Conservation (phyloP, 2,797 vertebrate species). For the Perodicticus potto region DNA sequence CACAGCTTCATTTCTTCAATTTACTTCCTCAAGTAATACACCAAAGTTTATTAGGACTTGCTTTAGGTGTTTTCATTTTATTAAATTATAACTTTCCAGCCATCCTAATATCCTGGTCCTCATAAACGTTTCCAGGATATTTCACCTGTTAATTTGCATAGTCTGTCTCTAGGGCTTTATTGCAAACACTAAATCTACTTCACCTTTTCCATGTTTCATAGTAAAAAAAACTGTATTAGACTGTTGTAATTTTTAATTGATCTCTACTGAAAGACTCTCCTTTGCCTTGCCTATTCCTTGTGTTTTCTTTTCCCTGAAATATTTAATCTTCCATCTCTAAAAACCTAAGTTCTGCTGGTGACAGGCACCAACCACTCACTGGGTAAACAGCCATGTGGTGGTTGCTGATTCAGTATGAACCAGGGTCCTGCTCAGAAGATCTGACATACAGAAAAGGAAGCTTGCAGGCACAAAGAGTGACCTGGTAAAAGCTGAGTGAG, state of each 20-base stretch:
- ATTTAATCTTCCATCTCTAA: constrained; percentile 71
- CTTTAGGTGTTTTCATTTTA: background rate
- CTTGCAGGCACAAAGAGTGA: background rate
- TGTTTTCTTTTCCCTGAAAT: constrained; percentile 75
- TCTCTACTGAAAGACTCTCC: constrained; percentile 79
- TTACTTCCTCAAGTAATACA: constrained; percentile 75
- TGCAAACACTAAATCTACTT: background rate
- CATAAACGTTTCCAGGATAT: constrained; percentile 62
- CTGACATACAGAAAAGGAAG: background rate
- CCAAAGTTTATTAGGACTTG: background rate
- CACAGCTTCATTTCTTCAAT: constrained; percentile 79
- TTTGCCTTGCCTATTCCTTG: constrained; percentile 67
- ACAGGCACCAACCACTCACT: background rate
- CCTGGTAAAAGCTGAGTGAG: background rate
- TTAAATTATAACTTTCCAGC: background rate
- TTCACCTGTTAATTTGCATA: constrained; percentile 5
- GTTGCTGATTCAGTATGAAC: background rate
- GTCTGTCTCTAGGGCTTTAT: background rate
- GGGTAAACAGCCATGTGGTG: background rate
- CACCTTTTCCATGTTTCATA: background rate
- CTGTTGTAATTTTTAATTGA: constrained; percentile 77
- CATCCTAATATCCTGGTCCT: constrained; percentile 41
- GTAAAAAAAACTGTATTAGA: constrained; percentile 71
- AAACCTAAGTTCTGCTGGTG: constrained; percentile 39
- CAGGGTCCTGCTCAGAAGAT: background rate